Conservation (phyloP, 2,888 invertebrate species). For the Diogma glabrata region DNA sequence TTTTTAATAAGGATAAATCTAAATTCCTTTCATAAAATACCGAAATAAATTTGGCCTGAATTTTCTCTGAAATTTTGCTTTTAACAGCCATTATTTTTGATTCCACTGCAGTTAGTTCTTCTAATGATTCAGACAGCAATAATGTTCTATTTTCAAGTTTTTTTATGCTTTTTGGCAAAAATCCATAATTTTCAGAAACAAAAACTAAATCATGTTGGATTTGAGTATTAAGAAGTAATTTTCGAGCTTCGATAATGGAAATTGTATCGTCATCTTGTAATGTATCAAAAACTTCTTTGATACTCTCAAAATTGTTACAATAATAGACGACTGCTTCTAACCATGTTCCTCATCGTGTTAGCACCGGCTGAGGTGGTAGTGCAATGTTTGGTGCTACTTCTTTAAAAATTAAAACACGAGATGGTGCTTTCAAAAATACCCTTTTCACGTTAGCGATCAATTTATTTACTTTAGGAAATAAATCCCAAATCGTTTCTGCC, state of each 20-base stretch:
- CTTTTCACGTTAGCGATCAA: slow-evolving; percentile 23
- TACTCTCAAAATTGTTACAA: background rate
- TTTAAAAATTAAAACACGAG: too few species aligned
- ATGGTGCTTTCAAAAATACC: slow-evolving; percentile 23
- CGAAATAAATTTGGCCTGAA: too few species aligned
- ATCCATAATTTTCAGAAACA: background rate
- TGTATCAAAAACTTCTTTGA: background rate
- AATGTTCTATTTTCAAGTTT: background rate
- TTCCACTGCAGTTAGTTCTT: too few species aligned
- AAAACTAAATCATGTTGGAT: background rate
- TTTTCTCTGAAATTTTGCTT: too few species aligned
- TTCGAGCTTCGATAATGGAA: background rate
- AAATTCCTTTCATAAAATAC: too few species aligned
- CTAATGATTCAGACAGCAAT: background rate
- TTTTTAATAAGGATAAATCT: too few species aligned
- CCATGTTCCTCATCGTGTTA: slow-evolving; percentile 27
- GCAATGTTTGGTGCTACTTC: too few species aligned
- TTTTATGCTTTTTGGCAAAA: background rate
- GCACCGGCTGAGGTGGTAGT: slow-evolving; percentile 24
- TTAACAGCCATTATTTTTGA: too few species aligned
- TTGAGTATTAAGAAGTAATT: background rate
- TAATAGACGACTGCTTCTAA: slow-evolving; percentile 9
- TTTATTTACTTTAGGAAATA: slow-evolving; percentile 21
- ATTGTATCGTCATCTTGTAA: background rate
- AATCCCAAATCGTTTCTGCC: slow-evolving; percentile 21